Evolutionary conservation across 2,888 invertebrate species (phyloP), one percentile per base, ranked within the genome.

Genomic region (Pachliopta kotzebuea): DNA sequence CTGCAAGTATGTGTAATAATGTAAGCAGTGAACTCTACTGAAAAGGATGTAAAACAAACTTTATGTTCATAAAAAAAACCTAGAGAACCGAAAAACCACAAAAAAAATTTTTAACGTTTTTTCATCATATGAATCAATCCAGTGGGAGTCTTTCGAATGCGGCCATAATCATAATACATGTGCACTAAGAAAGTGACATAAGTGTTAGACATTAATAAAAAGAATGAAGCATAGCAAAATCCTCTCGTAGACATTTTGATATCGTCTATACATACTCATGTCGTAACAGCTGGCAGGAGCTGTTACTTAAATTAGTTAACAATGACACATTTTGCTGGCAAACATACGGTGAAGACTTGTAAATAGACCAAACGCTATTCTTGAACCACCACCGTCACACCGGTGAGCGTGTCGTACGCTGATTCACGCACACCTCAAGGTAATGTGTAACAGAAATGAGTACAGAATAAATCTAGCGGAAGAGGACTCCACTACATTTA

Each of bases 271-370:
- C 60, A 26, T 26, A 26, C 45, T 45, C 69, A 73, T 90, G 85
- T 87, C 85, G 90, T 88, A 91, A 90, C 84, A 84, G 80, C 89
- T 90, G 90, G 91, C 90, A 86, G 81, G 79, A 80, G 84, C 72
- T 79, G 89, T 88, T 88, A 88, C 91, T 90, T 86, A 90, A 89
- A 90, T 90, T 91, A 90, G 90, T 90, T 90, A 91, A 91, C 91
- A 91, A 91, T 91, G 91, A 91, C 91, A 91, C 91, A 91, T 90
- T 85, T 90, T 78, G 85, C 88, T 91, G 91, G 91, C 90, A 91
- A 90, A 90, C 90, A 90, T 88, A 88, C 88, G 77, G 78, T 82
- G 84, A 87, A 84, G 83, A 85, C 82, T 88, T 85, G 83, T 87
- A 91, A 91, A 91, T 90, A 90, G 90, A 85, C 78, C 87, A 79